These are phyloP conservation scores for Sander lucioperca DNA, from an alignment of 2,113 vertebrate genomes.

Conservation along the genomic window DNA sequence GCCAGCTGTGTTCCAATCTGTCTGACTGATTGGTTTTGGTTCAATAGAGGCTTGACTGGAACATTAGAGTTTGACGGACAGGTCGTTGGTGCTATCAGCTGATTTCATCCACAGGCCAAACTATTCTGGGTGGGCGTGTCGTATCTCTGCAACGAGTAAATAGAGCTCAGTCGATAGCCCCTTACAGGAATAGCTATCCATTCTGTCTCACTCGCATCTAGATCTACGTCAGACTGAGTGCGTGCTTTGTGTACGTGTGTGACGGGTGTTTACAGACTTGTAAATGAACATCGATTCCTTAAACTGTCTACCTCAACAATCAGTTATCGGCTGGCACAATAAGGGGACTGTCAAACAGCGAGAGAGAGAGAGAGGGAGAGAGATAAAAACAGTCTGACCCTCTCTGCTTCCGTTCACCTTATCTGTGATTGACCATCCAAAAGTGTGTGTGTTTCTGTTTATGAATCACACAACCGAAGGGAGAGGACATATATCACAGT, in stretches of 20 bases:
- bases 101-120: conserved; percentile 29
- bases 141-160: conserved; percentile 56
- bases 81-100: conserved; percentile 39
- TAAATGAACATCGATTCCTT: conserved; percentile 71
- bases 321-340: conserved; percentile 28
- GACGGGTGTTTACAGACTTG: conserved; percentile 59
- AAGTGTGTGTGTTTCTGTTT: conserved; percentile 18
- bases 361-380: background rate
- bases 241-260: conserved; percentile 23
- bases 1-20: conserved; percentile 30
- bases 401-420: conserved; percentile 17
- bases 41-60: conserved; percentile 34
- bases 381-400: background rate
- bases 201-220: conserved; percentile 50
- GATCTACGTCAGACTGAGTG: conserved; percentile 22
- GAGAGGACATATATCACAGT: background rate
- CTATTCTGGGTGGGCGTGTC: conserved; percentile 49
- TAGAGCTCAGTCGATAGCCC: conserved; percentile 29
- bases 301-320: conserved; percentile 58
- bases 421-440: conserved; percentile 43
- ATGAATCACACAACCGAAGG: background rate
- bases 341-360: conserved; percentile 28
- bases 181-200: conserved; percentile 41
- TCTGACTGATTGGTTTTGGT: conserved; percentile 22
- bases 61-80: conserved; percentile 41